phyloP scores from a whole-genome alignment of 64 coral and sea anemone species.

The Orbicella faveolata region DNA sequence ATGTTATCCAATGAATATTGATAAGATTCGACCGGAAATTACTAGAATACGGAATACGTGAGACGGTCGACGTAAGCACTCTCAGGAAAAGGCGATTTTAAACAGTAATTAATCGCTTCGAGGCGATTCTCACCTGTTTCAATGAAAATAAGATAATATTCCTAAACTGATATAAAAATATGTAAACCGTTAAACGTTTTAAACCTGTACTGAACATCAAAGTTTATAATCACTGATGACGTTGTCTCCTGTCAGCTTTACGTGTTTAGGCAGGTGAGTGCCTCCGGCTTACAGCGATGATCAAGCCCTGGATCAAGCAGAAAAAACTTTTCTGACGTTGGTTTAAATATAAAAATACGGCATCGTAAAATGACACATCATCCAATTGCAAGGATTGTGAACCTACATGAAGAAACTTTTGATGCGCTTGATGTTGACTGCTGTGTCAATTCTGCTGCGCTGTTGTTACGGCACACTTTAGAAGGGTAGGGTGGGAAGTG shows the following conservation, averaged over 20 bases:
- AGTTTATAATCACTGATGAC: neutral
- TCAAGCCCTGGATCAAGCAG: no score
- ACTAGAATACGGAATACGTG: constrained; percentile 20
- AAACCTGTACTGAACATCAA: neutral
- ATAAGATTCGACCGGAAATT: neutral
- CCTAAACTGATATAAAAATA: neutral
- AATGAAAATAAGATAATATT: neutral
- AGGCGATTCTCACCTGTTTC: no score
- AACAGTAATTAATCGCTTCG: neutral
- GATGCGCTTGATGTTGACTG: no score
- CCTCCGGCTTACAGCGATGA: no score
- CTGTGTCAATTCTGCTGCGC: no score
- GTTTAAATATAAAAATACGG: no score
- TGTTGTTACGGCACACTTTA: no score
- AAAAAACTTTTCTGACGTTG: no score
- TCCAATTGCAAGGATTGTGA: no score
- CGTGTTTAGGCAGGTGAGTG: neutral
- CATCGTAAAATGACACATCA: no score
- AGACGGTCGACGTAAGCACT: neutral
- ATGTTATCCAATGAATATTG: constrained; percentile 33
- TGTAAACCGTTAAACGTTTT: neutral
- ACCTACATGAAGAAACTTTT: no score
- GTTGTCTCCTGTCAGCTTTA: neutral
- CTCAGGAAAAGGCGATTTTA: neutral
- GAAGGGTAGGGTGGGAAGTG: no score